Base-by-base conservation (phyloP, 2,888 invertebrate species). In the Aelia acuminata region DNA sequence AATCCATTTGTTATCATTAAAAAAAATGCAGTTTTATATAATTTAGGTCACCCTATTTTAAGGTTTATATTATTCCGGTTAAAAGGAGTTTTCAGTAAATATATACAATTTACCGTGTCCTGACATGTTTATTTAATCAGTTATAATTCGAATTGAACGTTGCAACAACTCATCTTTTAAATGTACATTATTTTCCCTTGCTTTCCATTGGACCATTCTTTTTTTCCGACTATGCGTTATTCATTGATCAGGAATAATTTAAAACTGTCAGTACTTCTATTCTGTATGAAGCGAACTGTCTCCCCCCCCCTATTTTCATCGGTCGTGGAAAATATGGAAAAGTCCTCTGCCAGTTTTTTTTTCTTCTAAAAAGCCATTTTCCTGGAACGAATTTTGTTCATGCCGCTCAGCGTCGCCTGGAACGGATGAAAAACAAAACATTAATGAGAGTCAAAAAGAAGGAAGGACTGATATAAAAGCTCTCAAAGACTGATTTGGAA, bases 401-500 rank as follows among this genome's bases (percentile, higher is more conserved):
- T 70, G 35, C 2, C 18, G 31, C n/a, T n/a, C 7, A 70, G 31
- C 31, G 63, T n/a, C 15, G 63, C 0, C 63, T 7, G 7, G 15
- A 31, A 63, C 63, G 31, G 63, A 70, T 35, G 35, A 70, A 70
- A 70, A 70, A 70, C 63, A 70, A 70, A 70, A 70, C 63, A 70
- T 70, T 70, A 70, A 70, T 70, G 63, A 70, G 22, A 35, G 35
- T 5, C 7, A 7, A 35, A 70, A 35, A 5, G 63, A 70, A 31
- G 31, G 31, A 70, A 70, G 63, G 22, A 26, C 26, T 57, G 63
- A 35, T 35, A 70, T 70, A 70, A 70, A 70, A 70, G 63, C 63
- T 70, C 63, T 70, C 63, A 70, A 70, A 70, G 63, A 70, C 63
- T 70, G 63, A 70, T 70, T 70, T 4, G 63, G 35, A 70, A 70